Percentiles rank a stretch among this genome's conserved stretches.
phyloP scores from a whole-genome alignment of 2,113 vertebrate genomes.

The Datnioides undecimradiatus region DNA sequence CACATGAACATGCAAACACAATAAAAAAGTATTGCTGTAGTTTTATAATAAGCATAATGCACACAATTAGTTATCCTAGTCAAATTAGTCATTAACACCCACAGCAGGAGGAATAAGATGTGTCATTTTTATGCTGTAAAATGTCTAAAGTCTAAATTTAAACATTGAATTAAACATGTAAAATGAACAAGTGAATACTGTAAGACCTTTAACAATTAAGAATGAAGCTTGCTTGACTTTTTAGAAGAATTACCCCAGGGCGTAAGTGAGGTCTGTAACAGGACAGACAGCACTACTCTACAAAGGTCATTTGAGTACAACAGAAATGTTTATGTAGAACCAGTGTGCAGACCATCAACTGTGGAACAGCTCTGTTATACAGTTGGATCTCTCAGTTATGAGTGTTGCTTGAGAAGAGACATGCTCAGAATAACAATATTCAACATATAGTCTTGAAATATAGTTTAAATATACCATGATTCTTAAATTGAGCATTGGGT shows the following conservation, averaged over 20 bases:
- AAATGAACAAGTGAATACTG: background rate
- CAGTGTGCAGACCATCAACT: slow-evolving; percentile 27
- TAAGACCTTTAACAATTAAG: slow-evolving; percentile 1
- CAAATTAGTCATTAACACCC: background rate
- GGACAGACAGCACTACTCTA: background rate
- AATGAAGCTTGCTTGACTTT: background rate
- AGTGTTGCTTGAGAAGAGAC: slow-evolving; percentile 11
- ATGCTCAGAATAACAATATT: background rate
- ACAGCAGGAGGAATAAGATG: background rate
- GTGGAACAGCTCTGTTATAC: slow-evolving; percentile 3
- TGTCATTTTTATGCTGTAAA: background rate
- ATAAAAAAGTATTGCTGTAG: background rate
- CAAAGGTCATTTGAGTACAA: slow-evolving; percentile 31
- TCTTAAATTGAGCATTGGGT: slow-evolving; percentile 7
- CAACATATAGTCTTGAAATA: too few relatives aligned
- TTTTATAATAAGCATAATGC: background rate
- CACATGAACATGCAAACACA: background rate
- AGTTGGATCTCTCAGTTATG: background rate
- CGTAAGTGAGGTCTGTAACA: slow-evolving; percentile 6
- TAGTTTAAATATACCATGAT: slow-evolving; percentile 19
- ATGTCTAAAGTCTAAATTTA: background rate
- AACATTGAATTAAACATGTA: background rate
- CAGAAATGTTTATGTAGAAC: slow-evolving; percentile 29
- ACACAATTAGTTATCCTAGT: background rate
- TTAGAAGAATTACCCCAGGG: slow-evolving; percentile 1